These are phyloP conservation scores for Spongilla lacustris DNA, from an alignment of 37 sponge, comb jelly and placozoan genomes.

Conservation along the genomic window DNA sequence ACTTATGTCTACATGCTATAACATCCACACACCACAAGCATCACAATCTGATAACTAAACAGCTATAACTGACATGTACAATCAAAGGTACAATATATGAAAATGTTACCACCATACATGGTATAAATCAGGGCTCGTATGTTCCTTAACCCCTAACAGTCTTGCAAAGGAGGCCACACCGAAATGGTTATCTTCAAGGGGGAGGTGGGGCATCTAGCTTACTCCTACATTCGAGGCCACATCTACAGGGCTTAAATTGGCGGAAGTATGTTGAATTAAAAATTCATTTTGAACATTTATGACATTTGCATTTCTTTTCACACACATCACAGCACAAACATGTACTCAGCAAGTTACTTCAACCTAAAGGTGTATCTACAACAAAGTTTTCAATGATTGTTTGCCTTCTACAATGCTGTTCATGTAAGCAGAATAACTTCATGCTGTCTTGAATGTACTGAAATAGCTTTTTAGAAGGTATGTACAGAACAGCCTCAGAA, in stretches of 20 bases:
- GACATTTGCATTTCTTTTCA: not conserved
- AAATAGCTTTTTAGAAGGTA: not conserved
- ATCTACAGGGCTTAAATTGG: not conserved
- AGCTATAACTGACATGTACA: not conserved
- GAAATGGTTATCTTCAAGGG: not conserved
- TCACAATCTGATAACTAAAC: not conserved
- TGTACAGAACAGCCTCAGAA: slow-evolving; percentile 34
- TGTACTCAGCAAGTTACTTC: not conserved
- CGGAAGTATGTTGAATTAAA: not conserved
- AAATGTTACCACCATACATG: not conserved
- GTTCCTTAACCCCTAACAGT: not conserved
- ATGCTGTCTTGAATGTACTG: not conserved
- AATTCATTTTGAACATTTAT: not conserved
- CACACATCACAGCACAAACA: not conserved
- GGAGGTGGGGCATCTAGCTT: not conserved
- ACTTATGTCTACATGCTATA: not conserved
- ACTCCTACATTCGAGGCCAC: not conserved
- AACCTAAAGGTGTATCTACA: not conserved
- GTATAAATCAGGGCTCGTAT: not conserved
- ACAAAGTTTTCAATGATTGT: not conserved
- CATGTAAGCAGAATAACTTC: not conserved
- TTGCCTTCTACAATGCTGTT: slow-evolving; percentile 3
- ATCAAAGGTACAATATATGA: not conserved
- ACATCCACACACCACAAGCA: not conserved
- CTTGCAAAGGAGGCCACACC: slow-evolving; percentile 1